phyloP scores from a whole-genome alignment of 2,888 invertebrate species.

The Pelosia muscerda region DNA sequence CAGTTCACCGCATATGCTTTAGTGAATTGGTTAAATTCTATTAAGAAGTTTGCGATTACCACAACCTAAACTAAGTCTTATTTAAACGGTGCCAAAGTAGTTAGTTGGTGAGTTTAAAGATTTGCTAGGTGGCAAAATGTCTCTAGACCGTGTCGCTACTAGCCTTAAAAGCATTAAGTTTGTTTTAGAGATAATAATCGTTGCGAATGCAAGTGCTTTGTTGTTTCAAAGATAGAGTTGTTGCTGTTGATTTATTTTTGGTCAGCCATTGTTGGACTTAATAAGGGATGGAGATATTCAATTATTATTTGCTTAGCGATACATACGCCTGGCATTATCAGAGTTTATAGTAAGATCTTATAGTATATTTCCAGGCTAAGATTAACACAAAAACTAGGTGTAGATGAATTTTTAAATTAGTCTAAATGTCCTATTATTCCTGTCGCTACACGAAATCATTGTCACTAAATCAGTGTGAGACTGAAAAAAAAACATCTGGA shows the following conservation, averaged over 20 bases:
- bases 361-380: not conserved
- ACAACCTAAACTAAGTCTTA: constrained; percentile 61
- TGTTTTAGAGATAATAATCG: constrained; percentile 86
- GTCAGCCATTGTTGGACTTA: constrained; percentile 79
- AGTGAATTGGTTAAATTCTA: constrained; percentile 30
- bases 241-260: constrained; percentile 84
- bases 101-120: constrained; percentile 48
- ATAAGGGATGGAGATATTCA: constrained; percentile 65
- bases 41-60: constrained; percentile 51
- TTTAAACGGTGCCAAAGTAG: constrained; percentile 47
- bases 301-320: constrained; percentile 52
- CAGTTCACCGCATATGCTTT: constrained; percentile 49
- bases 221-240: constrained; percentile 86
- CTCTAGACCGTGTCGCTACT: constrained; percentile 85
- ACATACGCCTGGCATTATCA: constrained; percentile 13
- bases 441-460: not conserved
- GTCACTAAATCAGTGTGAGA: not conserved
- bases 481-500: constrained; percentile 14
- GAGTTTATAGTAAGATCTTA: not conserved
- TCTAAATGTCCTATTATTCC: too few relatives aligned
- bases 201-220: constrained; percentile 80
- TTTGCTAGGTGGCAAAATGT: constrained; percentile 75
- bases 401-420: too few relatives aligned
- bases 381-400: not conserved
- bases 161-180: constrained; percentile 86